Base-by-base conservation (phyloP, 2,888 invertebrate species). In the Teinopalpus imperialis region DNA sequence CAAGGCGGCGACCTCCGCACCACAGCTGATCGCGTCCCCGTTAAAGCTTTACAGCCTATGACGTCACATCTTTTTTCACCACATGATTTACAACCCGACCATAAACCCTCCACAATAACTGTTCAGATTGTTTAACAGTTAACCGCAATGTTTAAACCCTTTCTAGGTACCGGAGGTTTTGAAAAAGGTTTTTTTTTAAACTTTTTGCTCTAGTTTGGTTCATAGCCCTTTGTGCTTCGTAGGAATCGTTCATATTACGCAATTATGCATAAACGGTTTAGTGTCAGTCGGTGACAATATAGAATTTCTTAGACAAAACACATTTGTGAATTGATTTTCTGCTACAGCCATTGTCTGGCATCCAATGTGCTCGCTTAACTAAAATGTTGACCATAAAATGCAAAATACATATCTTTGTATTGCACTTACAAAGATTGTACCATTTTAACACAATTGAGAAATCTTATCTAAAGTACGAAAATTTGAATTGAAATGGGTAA, bases 121-220 rank as follows among this genome's bases (percentile, higher is more conserved):
- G 87, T 83, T 80, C 76, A 76, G 72, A 86, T 87, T 87, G 85
- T 85, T 85, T 75, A 79, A 86, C 85, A 76, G 79, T 80, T 81
- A 85, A 87, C 87, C 88, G 81, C 87, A 87, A 82, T 81, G 76
- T 79, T 82, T 77, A 77, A 85, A 83, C 81, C 85, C 82, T 78
- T 86, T 87, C 83, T 83, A 81, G 82, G 83, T 85, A 83, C 69
- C 63, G 61, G 51, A 69, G 66, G 70, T 71, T 71, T 74, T 67
- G 68, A 61, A 71, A 51, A 29, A 43, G 26, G 60, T 59, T 62
- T 64, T 65, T 69, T 67, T 64, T 16, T 16, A 54, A 40, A 48
- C 55, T 82, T 85, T 86, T 83, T 87, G 86, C 88, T 86, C 86
- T 63, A 86, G 70, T 85, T 88, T 73, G 41, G 51, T 62, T 70